Evolutionary conservation across 2,113 vertebrate genomes (phyloP).

Genomic region (Rostratula benghalensis): DNA sequence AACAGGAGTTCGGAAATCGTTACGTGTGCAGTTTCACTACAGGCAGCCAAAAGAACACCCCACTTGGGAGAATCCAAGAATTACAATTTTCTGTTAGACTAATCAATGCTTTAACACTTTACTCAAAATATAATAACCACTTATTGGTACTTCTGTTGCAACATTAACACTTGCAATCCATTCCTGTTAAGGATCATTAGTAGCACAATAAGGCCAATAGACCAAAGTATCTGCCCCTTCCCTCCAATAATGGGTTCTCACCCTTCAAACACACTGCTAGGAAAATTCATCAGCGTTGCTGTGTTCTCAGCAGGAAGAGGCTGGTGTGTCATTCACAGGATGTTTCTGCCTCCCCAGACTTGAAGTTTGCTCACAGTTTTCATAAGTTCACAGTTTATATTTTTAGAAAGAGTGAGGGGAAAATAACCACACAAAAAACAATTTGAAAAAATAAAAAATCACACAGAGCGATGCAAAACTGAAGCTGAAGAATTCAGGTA

Average conservation of each 20-base stretch:
- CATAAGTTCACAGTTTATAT: neutral
- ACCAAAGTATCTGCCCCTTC: neutral
- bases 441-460: too few species aligned
- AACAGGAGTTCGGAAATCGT: neutral
- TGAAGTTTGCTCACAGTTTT: neutral
- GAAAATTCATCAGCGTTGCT: too few species aligned
- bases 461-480: neutral
- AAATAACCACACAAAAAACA: neutral
- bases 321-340: fast-evolving
- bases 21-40: too few species aligned
- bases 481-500: neutral
- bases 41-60: too few species aligned
- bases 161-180: neutral
- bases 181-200: neutral
- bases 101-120: neutral
- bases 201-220: neutral
- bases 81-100: too few species aligned
- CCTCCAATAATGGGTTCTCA: neutral
- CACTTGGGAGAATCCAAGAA: too few species aligned
- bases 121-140: neutral
- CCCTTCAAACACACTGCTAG: neutral
- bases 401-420: neutral
- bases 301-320: neutral
- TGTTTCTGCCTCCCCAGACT: neutral
- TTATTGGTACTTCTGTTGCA: neutral